Base-by-base conservation (phyloP, 2,113 vertebrate genomes). In the Thamnaconus septentrionalis region DNA sequence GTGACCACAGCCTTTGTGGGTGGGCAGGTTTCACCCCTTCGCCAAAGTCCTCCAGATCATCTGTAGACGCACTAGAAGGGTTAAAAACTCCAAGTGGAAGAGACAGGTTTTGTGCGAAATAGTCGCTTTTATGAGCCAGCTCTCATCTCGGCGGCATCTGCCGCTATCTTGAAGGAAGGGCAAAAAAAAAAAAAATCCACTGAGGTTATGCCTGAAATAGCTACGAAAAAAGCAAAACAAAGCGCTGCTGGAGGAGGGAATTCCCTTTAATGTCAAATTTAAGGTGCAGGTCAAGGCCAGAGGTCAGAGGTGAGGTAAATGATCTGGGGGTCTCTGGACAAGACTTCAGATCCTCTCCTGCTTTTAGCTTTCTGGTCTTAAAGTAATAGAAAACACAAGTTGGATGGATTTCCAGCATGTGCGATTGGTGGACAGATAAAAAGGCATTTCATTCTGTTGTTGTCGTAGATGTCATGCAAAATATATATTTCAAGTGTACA, bases 51-150 rank as follows among this genome's bases (percentile, higher is more conserved):
- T 31, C 18, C 18, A 31, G 18, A 31, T 31, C 18, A 31, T 31
- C 18, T 72, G 69, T 76, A 71, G 61, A 85, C 57, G 42, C 76
- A 69, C 57, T 62, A 75, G 76, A 83, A 69, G 66, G 84, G 81
- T 76, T 69, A 77, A 75, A 73, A 54, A 52, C 65, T 65, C 56
- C 41, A 58, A 64, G 18, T 31, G 66, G 66, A 85, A 76, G 82
- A 71, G 80, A 88, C 80, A 86, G 80, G 89, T 84, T 89, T 81
- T 73, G 61, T 84, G 83, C 87, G 88, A 90, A 85, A 88, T 72
- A 51, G 67, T 73, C 60, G 5, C 48, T 91, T 88, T 91, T 78
- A 88, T 82, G 73, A 75, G 61, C 52, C 41, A 8, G 52, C 42
- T 65, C 53, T 66, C 65, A 85, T 78, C 66, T 74, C 62, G 85